phyloP scores from a whole-genome alignment of 2,797 vertebrate species.

The Lutra lutra region DNA sequence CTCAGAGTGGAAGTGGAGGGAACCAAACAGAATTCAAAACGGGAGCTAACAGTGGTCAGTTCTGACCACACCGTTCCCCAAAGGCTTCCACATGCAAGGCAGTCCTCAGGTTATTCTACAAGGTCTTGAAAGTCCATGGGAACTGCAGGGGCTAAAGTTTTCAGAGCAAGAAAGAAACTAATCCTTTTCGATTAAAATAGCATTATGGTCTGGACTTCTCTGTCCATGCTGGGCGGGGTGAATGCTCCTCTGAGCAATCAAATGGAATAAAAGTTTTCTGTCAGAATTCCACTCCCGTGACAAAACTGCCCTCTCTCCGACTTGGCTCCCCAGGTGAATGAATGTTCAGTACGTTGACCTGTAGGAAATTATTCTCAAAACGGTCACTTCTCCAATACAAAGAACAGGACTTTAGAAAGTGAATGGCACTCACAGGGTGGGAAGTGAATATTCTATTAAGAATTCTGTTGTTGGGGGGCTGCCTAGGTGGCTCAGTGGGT shows the following conservation, averaged over 20 bases:
- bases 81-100: neutral
- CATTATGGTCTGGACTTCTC: neutral
- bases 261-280: conserved; percentile 9
- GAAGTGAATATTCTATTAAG: neutral
- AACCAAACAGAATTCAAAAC: conserved; percentile 48
- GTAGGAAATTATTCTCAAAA: conserved; percentile 59
- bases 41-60: neutral
- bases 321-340: conserved; percentile 34
- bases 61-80: conserved; percentile 45
- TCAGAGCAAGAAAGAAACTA: neutral
- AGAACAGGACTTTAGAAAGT: neutral
- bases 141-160: neutral
- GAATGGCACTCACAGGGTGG: neutral
- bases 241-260: neutral
- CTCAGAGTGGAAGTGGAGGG: conserved; percentile 42
- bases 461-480: no score
- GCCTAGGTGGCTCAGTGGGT: no score
- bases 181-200: conserved; percentile 30
- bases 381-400: neutral
- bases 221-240: neutral
- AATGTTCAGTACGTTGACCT: neutral
- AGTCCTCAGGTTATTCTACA: conserved; percentile 23
- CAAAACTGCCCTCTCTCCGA: conserved; percentile 2
- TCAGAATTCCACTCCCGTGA: neutral
- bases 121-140: neutral